Conservation (phyloP, 37 sponge, comb jelly and placozoan genomes). For the Oscarella lobularis region DNA sequence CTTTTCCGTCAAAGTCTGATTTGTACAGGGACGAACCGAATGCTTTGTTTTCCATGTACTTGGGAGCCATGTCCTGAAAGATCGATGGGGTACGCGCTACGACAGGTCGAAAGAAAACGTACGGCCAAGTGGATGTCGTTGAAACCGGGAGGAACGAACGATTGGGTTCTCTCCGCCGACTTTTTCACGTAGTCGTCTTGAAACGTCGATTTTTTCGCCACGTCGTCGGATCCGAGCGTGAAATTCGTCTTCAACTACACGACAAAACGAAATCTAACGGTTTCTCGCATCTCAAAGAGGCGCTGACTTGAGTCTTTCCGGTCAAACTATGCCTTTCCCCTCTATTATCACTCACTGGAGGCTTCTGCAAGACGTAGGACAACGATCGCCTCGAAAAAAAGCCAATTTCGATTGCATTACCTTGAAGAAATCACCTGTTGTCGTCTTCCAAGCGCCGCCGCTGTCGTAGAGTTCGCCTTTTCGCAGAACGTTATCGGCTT, state of each 20-base stretch:
- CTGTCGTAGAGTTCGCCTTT: conserved; percentile 2
- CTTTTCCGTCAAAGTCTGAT: conserved; percentile 35
- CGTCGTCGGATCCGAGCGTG: background rate
- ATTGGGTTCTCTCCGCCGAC: background rate
- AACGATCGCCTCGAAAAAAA: too few relatives aligned
- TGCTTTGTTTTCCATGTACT: conserved; percentile 22
- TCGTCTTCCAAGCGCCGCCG: background rate
- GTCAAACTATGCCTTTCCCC: too few relatives aligned
- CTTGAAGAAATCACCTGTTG: background rate
- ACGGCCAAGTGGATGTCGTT: conserved; percentile 24
- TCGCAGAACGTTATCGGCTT: background rate
- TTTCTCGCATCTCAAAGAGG: too few relatives aligned
- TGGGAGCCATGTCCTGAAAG: conserved; percentile 26
- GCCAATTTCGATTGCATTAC: too few relatives aligned
- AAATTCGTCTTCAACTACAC: background rate
- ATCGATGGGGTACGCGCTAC: background rate
- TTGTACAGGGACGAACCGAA: conserved; percentile 25
- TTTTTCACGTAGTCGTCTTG: background rate
- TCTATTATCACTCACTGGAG: too few relatives aligned
- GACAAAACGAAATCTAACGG: background rate
- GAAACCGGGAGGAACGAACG: background rate
- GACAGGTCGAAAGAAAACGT: background rate
- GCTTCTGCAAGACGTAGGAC: too few relatives aligned
- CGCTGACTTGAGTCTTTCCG: too few relatives aligned
- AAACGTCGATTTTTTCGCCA: background rate